A percentile compares a stretch with the other conserved stretches of the same genome.
Conservation (phyloP, 2,888 invertebrate species). For the Diploptera punctata region DNA sequence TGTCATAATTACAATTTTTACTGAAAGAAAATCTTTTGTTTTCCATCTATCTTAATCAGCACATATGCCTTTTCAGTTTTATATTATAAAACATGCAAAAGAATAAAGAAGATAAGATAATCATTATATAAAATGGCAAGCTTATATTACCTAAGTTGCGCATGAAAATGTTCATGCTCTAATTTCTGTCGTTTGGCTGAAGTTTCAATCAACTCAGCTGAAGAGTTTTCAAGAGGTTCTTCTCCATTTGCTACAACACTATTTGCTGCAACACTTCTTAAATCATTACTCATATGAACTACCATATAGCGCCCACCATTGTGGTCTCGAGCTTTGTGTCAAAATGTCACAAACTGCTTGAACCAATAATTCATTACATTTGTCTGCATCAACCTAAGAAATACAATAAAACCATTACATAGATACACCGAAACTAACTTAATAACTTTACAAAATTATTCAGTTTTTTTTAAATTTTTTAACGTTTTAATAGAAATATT, state of each 20-base stretch:
- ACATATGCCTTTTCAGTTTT: too few relatives aligned
- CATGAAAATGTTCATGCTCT: conserved; percentile 52
- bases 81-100: too few relatives aligned
- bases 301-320: conserved; percentile 46
- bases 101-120: too few relatives aligned
- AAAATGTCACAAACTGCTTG: conserved; percentile 81
- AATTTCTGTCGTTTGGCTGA: conserved; percentile 41
- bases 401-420: background rate
- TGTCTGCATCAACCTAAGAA: conserved; percentile 67
- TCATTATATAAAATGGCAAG: too few relatives aligned
- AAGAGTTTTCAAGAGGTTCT: conserved; percentile 31
- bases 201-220: conserved; percentile 40
- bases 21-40: too few relatives aligned
- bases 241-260: conserved; percentile 22
- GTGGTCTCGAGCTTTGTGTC: conserved; percentile 67
- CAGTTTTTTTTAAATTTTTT: too few relatives aligned
- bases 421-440: background rate
- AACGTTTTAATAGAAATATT: too few relatives aligned
- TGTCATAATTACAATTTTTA: too few relatives aligned
- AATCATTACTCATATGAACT: conserved; percentile 45
- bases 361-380: conserved; percentile 74
- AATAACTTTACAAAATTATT: background rate
- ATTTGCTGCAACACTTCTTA: conserved; percentile 16
- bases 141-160: conserved; percentile 56
- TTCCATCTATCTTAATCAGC: too few relatives aligned